Evolutionary conservation across 2,113 vertebrate species (phyloP), one percentile per base, ranked within the genome.

Genomic region (Mormoops blainvillei): DNA sequence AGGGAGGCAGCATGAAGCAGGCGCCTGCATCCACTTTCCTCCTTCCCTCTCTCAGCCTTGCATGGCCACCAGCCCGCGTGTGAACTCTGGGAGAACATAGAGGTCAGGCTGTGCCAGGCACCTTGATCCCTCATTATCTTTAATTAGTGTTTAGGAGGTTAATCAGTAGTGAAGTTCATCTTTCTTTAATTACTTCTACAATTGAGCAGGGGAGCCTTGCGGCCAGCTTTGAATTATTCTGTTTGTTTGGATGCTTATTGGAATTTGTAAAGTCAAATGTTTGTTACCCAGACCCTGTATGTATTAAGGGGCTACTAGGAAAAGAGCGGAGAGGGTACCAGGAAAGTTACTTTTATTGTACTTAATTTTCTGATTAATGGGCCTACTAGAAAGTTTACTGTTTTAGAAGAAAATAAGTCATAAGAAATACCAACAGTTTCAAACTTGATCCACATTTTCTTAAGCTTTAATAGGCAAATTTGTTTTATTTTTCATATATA

Each of bases 131-230:
- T 98, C 98, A 98, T 98, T 98, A 98, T 98, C 52, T 10, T 97
- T 98, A 98, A 98, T 98, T 98, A 98, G 97, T 63, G 81, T 92
- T 98, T 94, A 93, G 96, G 97, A 98, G 97, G 97, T 97, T 99
- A 98, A 98, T 98, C 90, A 90, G 94, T 98, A 97, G 94, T 91
- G 96, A 98, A 97, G 96, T 98, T 99, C 98, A 98, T 98, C 98
- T 98, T 98, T 98, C 97, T 98, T 98, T 98, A 98, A 98, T 98
- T 98, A 98, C 95, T 98, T 97, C 94, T 97, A 94, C 97, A 98
- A 96, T 97, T 97, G 94, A 98, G 95, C 95, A 96, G 87, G 65
- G 78, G 97, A 96, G 97, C 92, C 86, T 97, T 92, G 96, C 77
- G 97, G 95, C 94, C 96, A 95, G 96, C 97, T 98, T 97, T 98